Conservation (phyloP, 1,140 invertebrate species). For the Drosophila tsacasi region DNA sequence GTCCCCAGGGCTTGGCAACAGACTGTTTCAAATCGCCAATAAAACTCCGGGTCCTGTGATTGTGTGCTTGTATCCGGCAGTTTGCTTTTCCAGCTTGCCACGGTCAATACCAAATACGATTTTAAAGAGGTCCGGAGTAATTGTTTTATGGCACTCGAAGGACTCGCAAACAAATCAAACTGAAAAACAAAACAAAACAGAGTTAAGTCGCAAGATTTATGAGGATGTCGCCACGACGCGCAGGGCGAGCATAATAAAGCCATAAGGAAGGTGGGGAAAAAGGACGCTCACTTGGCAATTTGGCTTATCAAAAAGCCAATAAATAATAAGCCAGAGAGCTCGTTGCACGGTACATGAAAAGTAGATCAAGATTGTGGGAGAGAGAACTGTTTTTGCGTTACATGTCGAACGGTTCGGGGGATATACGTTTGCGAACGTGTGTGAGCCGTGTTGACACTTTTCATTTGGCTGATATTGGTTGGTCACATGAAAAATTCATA, state of each 20-base stretch:
- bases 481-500: constrained; percentile 42
- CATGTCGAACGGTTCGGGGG: constrained; percentile 10
- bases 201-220: constrained; percentile 53
- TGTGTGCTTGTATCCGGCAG: constrained; percentile 13
- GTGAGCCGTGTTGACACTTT: constrained; percentile 54
- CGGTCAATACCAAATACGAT: constrained; percentile 60
- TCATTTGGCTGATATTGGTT: constrained; percentile 36
- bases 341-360: constrained; percentile 56
- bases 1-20: constrained; percentile 54
- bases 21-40: constrained; percentile 53
- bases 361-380: constrained; percentile 55
- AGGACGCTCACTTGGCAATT: constrained; percentile 49
- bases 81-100: constrained; percentile 35
- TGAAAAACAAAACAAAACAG: constrained; percentile 27
- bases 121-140: constrained; percentile 65
- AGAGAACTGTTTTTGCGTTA: constrained; percentile 41
- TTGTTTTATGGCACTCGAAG: constrained; percentile 76
- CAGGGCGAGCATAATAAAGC: constrained; percentile 33
- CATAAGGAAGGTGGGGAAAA: constrained; percentile 32
- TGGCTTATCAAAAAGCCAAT: constrained; percentile 59
- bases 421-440: constrained; percentile 1
- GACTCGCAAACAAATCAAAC: constrained; percentile 66
- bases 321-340: constrained; percentile 57
- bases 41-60: constrained; percentile 34
- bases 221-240: constrained; percentile 3